Evolutionary conservation across 2,888 invertebrate species (phyloP), one percentile per base, ranked within the genome.

Genomic region (Nomada ruficornis): DNA sequence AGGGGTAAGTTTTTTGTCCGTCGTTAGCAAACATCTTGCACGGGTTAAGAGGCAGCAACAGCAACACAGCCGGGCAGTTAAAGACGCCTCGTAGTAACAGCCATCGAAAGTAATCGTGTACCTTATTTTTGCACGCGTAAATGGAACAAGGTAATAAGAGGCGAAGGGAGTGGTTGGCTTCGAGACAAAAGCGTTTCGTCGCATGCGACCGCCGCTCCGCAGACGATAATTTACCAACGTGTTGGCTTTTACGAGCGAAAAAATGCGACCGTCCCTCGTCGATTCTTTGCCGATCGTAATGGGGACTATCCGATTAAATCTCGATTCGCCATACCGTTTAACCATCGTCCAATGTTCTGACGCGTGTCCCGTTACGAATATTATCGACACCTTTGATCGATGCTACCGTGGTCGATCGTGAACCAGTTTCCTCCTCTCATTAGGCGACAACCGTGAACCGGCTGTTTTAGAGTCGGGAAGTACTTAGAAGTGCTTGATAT

Each of bases 301-400:
- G 77, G 36, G 55, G 86, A 87, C 88, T 85, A 84, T 81, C 77
- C 79, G 88, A 88, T 88, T 87, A 87, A 81, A 73, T 67, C 69
- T 52, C 64, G 83, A 80, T 82, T 80, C 82, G 85, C 81, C 86
- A 85, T 87, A 88, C 82, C 85, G 70, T 84, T 87, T 80, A 79
- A 80, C 63, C 68, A 72, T 36, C 55, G 80, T 64, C 57, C 74
- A 36, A 55, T 59, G 70, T 70, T 67, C 76, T 62, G 84, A 81
- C 75, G 72, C 74, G 70, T 67, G 79, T 87, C 80, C 84, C 87
- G 86, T 87, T 87, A 83, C 80, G 74, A 82, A 82, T 82, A 79
- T 79, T 78, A 73, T 82, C 80, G 79, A 83, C 70, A 60, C 54
- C 36, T 50, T 20, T 69, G 75, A 83, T 85, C 83, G 77, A 82